A percentile compares a stretch with the other conserved stretches of the same genome.
These are phyloP conservation scores for Leucoma salicis DNA, from an alignment of 2,888 invertebrate species.

Conservation along the genomic window DNA sequence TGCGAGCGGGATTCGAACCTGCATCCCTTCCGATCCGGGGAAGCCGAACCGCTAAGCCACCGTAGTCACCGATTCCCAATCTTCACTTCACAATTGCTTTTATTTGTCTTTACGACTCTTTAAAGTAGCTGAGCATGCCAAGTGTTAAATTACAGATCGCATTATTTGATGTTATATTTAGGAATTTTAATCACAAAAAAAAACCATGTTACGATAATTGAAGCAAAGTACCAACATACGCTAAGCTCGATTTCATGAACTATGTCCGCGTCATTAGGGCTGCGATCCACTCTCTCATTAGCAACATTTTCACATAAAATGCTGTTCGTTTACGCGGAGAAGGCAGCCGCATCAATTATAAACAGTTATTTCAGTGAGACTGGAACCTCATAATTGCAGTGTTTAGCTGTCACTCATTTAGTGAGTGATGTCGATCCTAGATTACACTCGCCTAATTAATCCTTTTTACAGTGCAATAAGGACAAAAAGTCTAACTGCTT, in stretches of 20 bases:
- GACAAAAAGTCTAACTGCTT: constrained; percentile 24
- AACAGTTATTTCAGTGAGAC: constrained; percentile 73
- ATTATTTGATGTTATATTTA: too few species aligned
- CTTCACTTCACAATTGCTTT: too few species aligned
- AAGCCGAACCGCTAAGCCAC: too few species aligned
- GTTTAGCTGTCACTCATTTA: constrained; percentile 70
- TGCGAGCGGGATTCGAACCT: too few species aligned
- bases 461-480: constrained; percentile 32
- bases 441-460: constrained; percentile 47
- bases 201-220: constrained; percentile 45
- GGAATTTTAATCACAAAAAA: too few species aligned
- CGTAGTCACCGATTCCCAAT: too few species aligned
- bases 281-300: constrained; percentile 67
- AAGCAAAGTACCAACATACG: constrained; percentile 35
- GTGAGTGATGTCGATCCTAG: constrained; percentile 59
- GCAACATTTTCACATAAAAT: constrained; percentile 75
- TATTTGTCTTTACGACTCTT: too few species aligned
- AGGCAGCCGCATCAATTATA: constrained; percentile 68
- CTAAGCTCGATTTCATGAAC: constrained; percentile 55
- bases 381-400: constrained; percentile 64
- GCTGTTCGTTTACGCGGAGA: constrained; percentile 62
- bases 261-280: constrained; percentile 69
- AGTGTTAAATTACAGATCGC: too few species aligned
- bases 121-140: too few species aligned
- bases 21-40: too few species aligned